Conservation (phyloP, 1,140 invertebrate species). For the Sycophila sp. region DNA sequence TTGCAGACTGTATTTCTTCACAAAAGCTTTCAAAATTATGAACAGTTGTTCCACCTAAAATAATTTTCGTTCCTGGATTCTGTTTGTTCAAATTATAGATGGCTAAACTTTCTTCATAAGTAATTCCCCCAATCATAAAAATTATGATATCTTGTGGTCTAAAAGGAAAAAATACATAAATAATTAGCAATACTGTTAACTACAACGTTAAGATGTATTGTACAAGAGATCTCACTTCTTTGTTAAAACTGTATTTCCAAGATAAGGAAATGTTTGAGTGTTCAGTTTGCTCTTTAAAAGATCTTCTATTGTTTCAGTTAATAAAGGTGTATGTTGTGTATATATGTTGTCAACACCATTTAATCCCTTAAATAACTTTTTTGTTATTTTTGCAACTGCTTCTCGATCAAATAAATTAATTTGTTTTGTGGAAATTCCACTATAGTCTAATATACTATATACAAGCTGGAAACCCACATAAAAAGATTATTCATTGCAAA, state of each 20-base stretch:
- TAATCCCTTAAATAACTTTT: slow-evolving; percentile 86
- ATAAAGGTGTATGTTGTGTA: slow-evolving; percentile 90
- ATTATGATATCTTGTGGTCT: slow-evolving; percentile 91
- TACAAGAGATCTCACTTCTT: slow-evolving; percentile 49
- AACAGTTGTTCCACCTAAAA: slow-evolving; percentile 90
- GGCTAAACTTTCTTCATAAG: slow-evolving; percentile 93
- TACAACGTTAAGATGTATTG: neutral
- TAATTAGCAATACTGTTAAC: neutral
- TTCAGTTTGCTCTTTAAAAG: slow-evolving; percentile 87
- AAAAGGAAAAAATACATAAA: slow-evolving; percentile 37
- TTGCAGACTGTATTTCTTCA: slow-evolving; percentile 74
- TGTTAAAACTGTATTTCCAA: slow-evolving; percentile 69
- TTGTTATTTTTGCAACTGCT: slow-evolving; percentile 89
- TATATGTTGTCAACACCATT: slow-evolving; percentile 98
- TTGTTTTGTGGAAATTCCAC: slow-evolving; percentile 78
- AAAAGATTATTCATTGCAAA: slow-evolving; percentile 16
- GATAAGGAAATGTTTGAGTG: slow-evolving; percentile 83
- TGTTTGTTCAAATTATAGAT: slow-evolving; percentile 86
- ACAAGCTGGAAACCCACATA: slow-evolving; percentile 69
- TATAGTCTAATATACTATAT: slow-evolving; percentile 81
- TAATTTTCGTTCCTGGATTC: slow-evolving; percentile 79
- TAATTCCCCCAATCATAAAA: slow-evolving; percentile 96
- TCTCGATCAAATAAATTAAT: slow-evolving; percentile 87
- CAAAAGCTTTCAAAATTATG: slow-evolving; percentile 89
- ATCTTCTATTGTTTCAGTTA: slow-evolving; percentile 89